Percentiles rank a stretch among this genome's conserved stretches.
Conservation (phyloP, 1,140 invertebrate species). For the Drosophila mauritiana region DNA sequence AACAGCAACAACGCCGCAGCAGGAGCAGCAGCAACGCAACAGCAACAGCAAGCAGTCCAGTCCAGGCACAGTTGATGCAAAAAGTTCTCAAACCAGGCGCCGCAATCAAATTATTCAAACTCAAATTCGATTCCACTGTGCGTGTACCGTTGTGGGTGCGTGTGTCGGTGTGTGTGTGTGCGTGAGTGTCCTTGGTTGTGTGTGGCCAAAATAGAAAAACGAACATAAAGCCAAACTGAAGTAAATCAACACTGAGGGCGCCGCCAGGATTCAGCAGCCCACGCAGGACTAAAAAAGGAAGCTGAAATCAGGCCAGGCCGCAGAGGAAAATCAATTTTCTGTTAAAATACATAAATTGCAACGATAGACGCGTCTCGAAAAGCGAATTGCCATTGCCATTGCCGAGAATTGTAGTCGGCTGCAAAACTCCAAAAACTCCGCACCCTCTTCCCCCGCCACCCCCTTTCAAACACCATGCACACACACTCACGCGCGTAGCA, state of each 20-base stretch:
- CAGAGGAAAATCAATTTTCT: slow-evolving; percentile 69
- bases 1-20: slow-evolving; percentile 7
- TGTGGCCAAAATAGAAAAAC: slow-evolving; percentile 39
- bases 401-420: slow-evolving; percentile 34
- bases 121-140: slow-evolving; percentile 50
- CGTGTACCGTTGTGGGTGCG: slow-evolving; percentile 36
- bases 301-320: slow-evolving; percentile 57
- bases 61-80: slow-evolving; percentile 21
- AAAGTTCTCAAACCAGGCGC: slow-evolving; percentile 31
- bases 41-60: slow-evolving; percentile 12
- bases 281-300: slow-evolving; percentile 18
- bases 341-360: slow-evolving; percentile 70
- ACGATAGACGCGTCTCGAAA: slow-evolving; percentile 47
- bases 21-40: slow-evolving; percentile 22
- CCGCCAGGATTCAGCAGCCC: slow-evolving; percentile 16
- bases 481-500: slow-evolving; percentile 40
- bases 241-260: slow-evolving; percentile 48
- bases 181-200: slow-evolving; percentile 64
- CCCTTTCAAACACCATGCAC: slow-evolving; percentile 61
- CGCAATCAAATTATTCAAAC: slow-evolving; percentile 59
- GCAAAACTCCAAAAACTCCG: slow-evolving; percentile 36
- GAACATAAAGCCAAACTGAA: slow-evolving; percentile 34
- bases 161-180: slow-evolving; percentile 32
- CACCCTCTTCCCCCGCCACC: slow-evolving; percentile 35
- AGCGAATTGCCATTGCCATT: slow-evolving; percentile 10